phyloP scores from a whole-genome alignment of 2,113 vertebrate genomes.

The Edolisoma coerulescens region DNA sequence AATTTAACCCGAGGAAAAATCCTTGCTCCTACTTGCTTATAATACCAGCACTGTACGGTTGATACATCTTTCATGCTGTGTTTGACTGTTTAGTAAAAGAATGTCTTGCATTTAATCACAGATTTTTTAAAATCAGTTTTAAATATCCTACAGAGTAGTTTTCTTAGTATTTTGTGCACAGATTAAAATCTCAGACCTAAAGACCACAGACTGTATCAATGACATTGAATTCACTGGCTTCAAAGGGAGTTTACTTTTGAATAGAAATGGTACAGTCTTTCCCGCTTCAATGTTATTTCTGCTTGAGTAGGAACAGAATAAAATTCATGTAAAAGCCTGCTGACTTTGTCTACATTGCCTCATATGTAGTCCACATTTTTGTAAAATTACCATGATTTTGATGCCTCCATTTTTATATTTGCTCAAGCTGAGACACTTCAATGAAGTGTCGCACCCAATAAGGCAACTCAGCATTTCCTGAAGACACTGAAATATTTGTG shows the following conservation, averaged over 20 bases:
- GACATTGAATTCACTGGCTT: background rate
- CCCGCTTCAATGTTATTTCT: background rate
- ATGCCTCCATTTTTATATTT: background rate
- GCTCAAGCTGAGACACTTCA: background rate
- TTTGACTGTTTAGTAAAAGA: background rate
- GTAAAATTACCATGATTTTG: background rate
- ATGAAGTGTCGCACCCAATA: background rate
- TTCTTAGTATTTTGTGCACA: background rate
- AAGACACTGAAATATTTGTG: background rate
- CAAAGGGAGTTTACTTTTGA: background rate
- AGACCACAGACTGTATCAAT: background rate
- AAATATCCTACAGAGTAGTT: background rate
- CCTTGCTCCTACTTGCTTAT: background rate
- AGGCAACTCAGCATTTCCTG: background rate
- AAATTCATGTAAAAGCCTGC: background rate
- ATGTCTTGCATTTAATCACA: background rate
- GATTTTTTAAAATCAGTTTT: background rate
- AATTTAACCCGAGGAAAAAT: background rate
- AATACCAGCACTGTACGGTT: rapidly evolving
- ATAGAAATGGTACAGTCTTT: background rate
- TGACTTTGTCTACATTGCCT: background rate
- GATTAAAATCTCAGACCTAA: background rate
- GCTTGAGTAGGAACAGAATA: background rate
- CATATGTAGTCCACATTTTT: background rate
- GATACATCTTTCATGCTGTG: background rate